Conservation (phyloP, 2,113 vertebrate species). For the Benitochromis conjunctus region DNA sequence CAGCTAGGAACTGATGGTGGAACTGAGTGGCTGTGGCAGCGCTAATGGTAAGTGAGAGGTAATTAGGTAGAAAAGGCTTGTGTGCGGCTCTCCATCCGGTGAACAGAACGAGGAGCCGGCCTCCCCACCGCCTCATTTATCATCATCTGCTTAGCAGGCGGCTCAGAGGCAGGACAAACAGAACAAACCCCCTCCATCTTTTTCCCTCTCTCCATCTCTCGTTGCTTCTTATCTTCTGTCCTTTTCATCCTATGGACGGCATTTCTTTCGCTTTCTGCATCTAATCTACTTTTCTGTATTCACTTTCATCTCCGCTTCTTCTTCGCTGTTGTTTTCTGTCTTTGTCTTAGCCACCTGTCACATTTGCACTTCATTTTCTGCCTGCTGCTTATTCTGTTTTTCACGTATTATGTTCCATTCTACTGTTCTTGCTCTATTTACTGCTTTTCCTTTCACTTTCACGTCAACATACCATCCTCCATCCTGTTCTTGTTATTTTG, state of each 20-base stretch:
- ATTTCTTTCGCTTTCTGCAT: background rate
- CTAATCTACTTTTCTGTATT: background rate
- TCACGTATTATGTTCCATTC: background rate
- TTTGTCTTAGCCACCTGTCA: slow-evolving; percentile 8
- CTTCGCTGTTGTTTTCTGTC: background rate
- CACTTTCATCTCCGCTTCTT: background rate
- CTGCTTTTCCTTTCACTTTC: slow-evolving; percentile 3
- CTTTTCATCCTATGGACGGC: background rate
- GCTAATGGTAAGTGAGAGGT: slow-evolving; percentile 75
- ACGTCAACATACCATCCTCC: background rate
- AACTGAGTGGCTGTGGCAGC: slow-evolving; percentile 61
- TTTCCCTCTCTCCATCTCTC: slow-evolving; percentile 7
- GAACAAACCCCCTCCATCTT: slow-evolving; percentile 47
- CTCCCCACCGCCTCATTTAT: slow-evolving; percentile 70
- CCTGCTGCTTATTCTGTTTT: background rate
- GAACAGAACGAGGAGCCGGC: slow-evolving; percentile 46
- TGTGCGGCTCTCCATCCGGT: slow-evolving; percentile 53
- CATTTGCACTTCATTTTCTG: background rate
- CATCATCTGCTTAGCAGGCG: slow-evolving; percentile 73
- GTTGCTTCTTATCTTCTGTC: slow-evolving; percentile 19
- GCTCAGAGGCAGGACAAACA: slow-evolving; percentile 69
- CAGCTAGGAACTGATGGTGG: slow-evolving; percentile 55
- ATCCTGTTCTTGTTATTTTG: background rate
- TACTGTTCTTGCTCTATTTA: background rate
- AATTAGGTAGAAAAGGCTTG: slow-evolving; percentile 75